Base-by-base conservation (phyloP, 92 coral and sea anemone species). In the Pocillopora grandis region DNA sequence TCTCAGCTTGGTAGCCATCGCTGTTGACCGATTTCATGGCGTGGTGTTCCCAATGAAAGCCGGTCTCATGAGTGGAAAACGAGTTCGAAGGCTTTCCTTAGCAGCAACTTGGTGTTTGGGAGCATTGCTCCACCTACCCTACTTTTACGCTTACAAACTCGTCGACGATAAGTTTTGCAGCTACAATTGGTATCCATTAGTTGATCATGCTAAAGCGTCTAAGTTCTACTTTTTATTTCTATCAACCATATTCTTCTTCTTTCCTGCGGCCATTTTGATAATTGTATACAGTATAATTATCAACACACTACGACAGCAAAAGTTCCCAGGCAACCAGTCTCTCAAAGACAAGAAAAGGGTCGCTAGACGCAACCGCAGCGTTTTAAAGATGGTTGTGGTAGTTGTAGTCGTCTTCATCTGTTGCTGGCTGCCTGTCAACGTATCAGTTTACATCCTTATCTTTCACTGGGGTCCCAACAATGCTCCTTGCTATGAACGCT, bases 341-440 rank as follows among this genome's bases (percentile, higher is more conserved):
- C 60, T 80, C 52, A 90, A 86, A 55, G 84, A 89, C 77, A 79
- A 84, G 36, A 66, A 84, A 21, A 80, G 92, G 36, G 72, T 84
- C 23, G 88, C 90, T 1, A 85, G 86, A 79, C 78, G 94, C 27
- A 91, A 88, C 77, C 84, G 92, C 16, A 88, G 77, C 79, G 94
- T 91, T 1, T 21, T 91, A 56, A 85, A 83, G 16, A 91, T 91
- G 94, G 89, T 91, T 3, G 65, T 91, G 5, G 89, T 89, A 9
- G 94, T 91, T 10, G 94, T 91, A 17, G 75, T 88, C 10, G 69
- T 91, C n/a, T 91, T 91, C 42, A 85, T 87, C 10, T 78, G 86
- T 23, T 88, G 94, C 63, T 91, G 94, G 94, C 72, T 91, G 2
- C 94, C 94, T 1, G 58, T 88, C 10, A 91, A 91, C 73, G 76